Base-by-base conservation (phyloP, 2,888 invertebrate species). In the Tuta absoluta region DNA sequence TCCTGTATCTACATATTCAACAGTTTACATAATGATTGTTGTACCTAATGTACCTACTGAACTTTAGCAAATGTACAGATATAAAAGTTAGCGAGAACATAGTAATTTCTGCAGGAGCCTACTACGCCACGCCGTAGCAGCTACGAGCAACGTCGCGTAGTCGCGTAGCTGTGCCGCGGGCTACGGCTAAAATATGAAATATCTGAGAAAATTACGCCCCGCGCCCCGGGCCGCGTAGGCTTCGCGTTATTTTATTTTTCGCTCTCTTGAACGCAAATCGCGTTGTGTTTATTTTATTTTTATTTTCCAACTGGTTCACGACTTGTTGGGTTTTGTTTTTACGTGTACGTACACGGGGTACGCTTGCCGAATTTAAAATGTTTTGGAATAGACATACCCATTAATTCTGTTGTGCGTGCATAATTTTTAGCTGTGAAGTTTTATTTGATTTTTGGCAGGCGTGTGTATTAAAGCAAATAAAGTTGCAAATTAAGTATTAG, bases 211-310 rank as follows among this genome's bases (percentile, higher is more conserved):
- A 91, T 90, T 89, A 87, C 88, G 83, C 76, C 77, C 77, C 75
- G 73, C 75, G 80, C 82, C 86, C 79, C 74, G 72, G 77, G 89
- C 87, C 85, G 77, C 51, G 51, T 23, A 23, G 33, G 28, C 82
- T 77, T 80, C 82, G 84, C 80, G 86, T 87, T 90, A 90, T 90
- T 90, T 90, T 89, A 89, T 91, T 90, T 88, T 85, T 80, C 86
- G 85, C 86, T 84, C 88, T 87, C 87, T 90, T 90, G 83, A 87
- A 82, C 87, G 76, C 77, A 78, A 83, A 84, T 80, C 80, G 80
- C 75, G 79, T 79, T 78, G 70, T 76, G 75, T 75, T 79, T 76
- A 67, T 63, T 58, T 64, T 67, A 62, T 65, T 64, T 14, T 65
- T 41, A 12, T 24, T 28, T 64, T 65, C 63, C 53, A 62, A 53